phyloP scores from a whole-genome alignment of 1,140 invertebrate genomes.

The Rhopalosiphum maidis region DNA sequence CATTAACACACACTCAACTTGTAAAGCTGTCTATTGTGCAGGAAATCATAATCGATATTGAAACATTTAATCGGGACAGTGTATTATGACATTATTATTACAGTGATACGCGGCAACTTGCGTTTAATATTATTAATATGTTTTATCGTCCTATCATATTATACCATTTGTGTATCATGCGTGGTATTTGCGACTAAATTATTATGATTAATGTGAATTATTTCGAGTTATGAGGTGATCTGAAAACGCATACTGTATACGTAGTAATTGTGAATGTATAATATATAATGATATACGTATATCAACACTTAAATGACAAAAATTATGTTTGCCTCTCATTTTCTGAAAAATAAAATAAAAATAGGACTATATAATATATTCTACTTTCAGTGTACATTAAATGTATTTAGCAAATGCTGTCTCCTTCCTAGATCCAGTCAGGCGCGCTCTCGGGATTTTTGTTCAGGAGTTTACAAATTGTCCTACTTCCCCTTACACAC shows the following conservation, averaged over 20 bases:
- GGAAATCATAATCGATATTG: not conserved
- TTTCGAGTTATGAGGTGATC: not conserved
- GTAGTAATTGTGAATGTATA: not conserved
- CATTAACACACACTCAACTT: not conserved
- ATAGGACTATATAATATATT: no score
- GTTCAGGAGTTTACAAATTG: no score
- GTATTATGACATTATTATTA: not conserved
- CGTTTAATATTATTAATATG: not conserved
- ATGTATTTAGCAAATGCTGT: no score
- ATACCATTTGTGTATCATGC: not conserved
- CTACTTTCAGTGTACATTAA: no score
- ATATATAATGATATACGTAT: not conserved
- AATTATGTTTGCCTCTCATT: not conserved
- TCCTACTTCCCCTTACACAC: no score
- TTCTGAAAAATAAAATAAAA: no score
- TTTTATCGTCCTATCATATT: not conserved
- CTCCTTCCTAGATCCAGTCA: no score
- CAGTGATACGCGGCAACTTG: not conserved
- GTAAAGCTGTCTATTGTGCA: not conserved
- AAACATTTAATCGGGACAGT: not conserved
- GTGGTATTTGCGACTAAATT: not conserved
- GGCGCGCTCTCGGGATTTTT: no score
- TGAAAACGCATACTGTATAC: not conserved
- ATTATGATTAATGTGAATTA: conserved; percentile 14
- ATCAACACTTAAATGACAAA: not conserved